These are phyloP conservation scores for Phasia obesa DNA, from an alignment of 2,888 invertebrate species.

Conservation along the genomic window DNA sequence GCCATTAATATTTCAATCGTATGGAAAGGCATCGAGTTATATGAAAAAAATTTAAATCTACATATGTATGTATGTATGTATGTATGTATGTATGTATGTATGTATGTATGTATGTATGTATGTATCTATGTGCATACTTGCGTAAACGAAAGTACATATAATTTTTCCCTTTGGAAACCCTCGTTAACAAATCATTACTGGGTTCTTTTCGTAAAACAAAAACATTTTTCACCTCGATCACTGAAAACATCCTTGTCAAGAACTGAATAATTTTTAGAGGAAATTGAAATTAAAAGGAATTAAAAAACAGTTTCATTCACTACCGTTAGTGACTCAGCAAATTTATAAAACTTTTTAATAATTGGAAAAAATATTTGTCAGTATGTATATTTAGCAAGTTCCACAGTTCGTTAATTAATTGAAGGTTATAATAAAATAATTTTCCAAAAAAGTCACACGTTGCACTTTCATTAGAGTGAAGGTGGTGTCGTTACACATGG, in stretches of 20 bases:
- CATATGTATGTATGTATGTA: not conserved
- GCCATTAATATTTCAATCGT: too few relatives aligned
- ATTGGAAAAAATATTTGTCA: constrained; percentile 14
- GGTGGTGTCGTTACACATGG: constrained; percentile 51
- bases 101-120: constrained; percentile 46
- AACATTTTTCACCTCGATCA: not conserved
- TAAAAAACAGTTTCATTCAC: not conserved
- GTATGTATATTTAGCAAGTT: not conserved
- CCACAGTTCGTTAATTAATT: constrained; percentile 9
- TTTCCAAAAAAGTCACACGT: constrained; percentile 8
- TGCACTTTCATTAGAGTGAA: not conserved
- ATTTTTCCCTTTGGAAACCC: not conserved
- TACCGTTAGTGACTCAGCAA: constrained; percentile 50
- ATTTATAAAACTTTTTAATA: not conserved
- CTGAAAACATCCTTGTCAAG: constrained; percentile 42
- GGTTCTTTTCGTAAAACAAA: not conserved
- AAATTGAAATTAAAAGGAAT: constrained; percentile 35
- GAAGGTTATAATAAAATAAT: constrained; percentile 9
- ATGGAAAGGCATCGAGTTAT: too few relatives aligned
- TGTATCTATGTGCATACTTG: too few relatives aligned
- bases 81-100: constrained; percentile 29
- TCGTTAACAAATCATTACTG: constrained; percentile 18
- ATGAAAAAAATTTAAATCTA: too few relatives aligned
- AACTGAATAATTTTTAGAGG: constrained; percentile 26
- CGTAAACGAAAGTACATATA: too few relatives aligned